Evolutionary conservation across 2,113 vertebrate genomes (phyloP).

Genomic region (Vidua macroura): DNA sequence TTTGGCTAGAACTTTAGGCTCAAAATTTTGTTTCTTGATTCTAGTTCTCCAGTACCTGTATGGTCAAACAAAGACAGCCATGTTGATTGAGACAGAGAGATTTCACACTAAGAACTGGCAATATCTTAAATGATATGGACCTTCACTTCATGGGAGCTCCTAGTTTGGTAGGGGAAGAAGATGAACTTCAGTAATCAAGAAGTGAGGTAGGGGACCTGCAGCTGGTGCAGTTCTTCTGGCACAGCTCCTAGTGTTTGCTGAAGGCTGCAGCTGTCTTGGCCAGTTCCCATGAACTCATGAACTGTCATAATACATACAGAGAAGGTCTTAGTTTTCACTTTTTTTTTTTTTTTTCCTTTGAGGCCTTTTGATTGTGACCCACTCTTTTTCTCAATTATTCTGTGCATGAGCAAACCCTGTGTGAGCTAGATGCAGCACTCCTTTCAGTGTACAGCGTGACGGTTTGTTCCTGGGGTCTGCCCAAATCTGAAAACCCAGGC

Average conservation of each 20-base stretch:
- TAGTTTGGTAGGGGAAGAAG: neutral
- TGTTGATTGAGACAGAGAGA: neutral
- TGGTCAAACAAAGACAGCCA: neutral
- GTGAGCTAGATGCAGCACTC: slow-evolving; percentile 1
- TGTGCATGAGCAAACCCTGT: slow-evolving; percentile 53
- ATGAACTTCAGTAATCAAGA: neutral
- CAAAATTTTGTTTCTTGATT: neutral
- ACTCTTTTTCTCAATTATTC: slow-evolving; percentile 51
- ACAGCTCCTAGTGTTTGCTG: neutral
- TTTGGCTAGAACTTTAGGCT: neutral
- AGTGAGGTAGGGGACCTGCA: slow-evolving; percentile 21
- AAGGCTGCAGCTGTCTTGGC: slow-evolving; percentile 45
- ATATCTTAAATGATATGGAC: neutral
- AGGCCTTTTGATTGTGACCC: slow-evolving; percentile 28
- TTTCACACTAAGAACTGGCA: neutral
- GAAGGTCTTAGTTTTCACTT: slow-evolving; percentile 33
- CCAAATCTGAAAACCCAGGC: neutral
- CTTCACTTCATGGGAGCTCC: neutral
- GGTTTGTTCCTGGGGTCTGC: slow-evolving; percentile 19
- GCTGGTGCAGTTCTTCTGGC: slow-evolving; percentile 37
- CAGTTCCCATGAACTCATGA: slow-evolving; percentile 65
- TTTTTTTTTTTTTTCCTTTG: neutral
- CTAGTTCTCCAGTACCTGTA: neutral
- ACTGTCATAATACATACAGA: slow-evolving; percentile 52
- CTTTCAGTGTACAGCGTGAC: neutral